Evolutionary conservation across 2,888 invertebrate genomes (phyloP).

Genomic region (Acronicta alni): DNA sequence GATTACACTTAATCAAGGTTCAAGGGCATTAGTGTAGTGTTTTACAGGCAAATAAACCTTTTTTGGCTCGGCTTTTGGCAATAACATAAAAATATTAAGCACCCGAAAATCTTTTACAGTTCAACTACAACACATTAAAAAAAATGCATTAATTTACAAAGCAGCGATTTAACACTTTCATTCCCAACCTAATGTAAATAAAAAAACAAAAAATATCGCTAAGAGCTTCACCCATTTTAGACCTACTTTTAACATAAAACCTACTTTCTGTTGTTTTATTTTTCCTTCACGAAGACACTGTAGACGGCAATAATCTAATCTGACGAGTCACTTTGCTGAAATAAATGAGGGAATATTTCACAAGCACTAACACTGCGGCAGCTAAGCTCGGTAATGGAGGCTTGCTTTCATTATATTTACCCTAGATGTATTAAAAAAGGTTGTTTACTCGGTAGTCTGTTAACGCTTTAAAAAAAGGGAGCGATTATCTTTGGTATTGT

Average conservation of each 20-base stretch:
- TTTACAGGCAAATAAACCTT: too few species aligned
- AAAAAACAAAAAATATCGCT: slow-evolving; percentile 9
- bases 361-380: slow-evolving; percentile 31
- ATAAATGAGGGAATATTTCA: slow-evolving; percentile 52
- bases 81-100: background rate
- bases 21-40: too few species aligned
- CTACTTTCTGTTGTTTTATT: slow-evolving; percentile 22
- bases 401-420: slow-evolving; percentile 38
- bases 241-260: slow-evolving; percentile 33
- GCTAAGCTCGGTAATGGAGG: slow-evolving; percentile 34
- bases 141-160: slow-evolving; percentile 3
- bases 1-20: too few species aligned
- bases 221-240: slow-evolving; percentile 19
- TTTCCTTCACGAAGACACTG: slow-evolving; percentile 18
- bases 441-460: slow-evolving; percentile 12
- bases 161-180: slow-evolving; percentile 3
- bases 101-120: background rate
- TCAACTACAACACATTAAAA: background rate
- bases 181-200: slow-evolving; percentile 10
- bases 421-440: slow-evolving; percentile 29
- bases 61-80: background rate
- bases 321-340: slow-evolving; percentile 46
- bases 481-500: slow-evolving; percentile 7
- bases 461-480: background rate
- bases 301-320: slow-evolving; percentile 44